These are phyloP conservation scores for Dryomyza anilis DNA, from an alignment of 2,888 invertebrate species.

Conservation along the genomic window DNA sequence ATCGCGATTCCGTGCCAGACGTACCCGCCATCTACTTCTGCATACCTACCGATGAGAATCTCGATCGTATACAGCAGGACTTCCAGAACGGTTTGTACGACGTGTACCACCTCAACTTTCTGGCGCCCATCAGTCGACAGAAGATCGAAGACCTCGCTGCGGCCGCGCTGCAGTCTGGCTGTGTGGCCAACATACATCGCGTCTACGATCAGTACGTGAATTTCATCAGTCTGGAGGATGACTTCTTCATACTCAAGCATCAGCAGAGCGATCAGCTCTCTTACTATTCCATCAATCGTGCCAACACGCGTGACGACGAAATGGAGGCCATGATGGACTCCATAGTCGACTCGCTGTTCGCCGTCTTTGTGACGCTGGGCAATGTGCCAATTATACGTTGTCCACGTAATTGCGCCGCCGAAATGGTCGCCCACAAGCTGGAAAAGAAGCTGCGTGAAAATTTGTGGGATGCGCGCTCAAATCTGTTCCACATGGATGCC, in stretches of 20 bases:
- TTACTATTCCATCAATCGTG: conserved; percentile 94
- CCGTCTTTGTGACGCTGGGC: conserved; percentile 96
- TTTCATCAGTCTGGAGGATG: conserved; percentile 97
- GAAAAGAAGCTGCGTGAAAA: conserved; percentile 97
- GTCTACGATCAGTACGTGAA: conserved; percentile 98
- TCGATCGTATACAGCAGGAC: conserved; percentile 91
- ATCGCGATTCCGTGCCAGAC: conserved; percentile 93
- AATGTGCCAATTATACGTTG: conserved; percentile 67
- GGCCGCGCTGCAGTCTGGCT: conserved; percentile 87
- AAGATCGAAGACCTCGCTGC: conserved; percentile 94
- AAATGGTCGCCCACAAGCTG: conserved; percentile 96
- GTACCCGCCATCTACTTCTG: conserved; percentile 99
- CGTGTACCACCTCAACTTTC: conserved; percentile 94
- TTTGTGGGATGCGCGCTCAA: conserved; percentile 94
- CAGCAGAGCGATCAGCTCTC: conserved; percentile 90
- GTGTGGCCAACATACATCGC: conserved; percentile 91
- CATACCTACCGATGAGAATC: conserved; percentile 93
- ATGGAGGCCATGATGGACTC: conserved; percentile 93
- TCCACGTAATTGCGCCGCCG: conserved; percentile 95
- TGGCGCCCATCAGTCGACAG: conserved; percentile 91
- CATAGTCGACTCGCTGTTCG: conserved; percentile 95
- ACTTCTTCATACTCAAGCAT: conserved; percentile 92
- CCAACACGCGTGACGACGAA: conserved; percentile 92
- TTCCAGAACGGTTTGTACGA: conserved; percentile 89
- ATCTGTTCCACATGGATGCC: conserved; percentile 88